Evolutionary conservation across 1,140 invertebrate species (phyloP).

Genomic region (Anoplolepis gracilipes): DNA sequence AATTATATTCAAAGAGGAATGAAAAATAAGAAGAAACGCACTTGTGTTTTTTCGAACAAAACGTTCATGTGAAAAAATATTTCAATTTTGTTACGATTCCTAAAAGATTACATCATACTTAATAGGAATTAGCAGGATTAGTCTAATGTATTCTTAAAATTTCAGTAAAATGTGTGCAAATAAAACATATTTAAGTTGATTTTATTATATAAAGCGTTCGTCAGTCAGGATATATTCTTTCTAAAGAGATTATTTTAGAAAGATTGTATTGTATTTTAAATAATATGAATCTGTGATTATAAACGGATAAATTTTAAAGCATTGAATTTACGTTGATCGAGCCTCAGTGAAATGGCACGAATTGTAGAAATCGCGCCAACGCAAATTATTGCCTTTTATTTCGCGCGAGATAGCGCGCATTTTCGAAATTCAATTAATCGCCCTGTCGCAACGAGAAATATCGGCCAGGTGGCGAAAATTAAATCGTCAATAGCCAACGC

Average conservation of each 20-base stretch:
- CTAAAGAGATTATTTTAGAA: neutral
- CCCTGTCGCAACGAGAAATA: constrained; percentile 18
- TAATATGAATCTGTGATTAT: neutral
- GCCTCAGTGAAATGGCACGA: neutral
- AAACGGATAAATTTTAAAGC: neutral
- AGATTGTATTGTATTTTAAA: neutral
- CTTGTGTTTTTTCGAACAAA: neutral
- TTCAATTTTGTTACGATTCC: neutral
- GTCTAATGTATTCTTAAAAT: too few relatives aligned
- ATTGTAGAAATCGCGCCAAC: neutral
- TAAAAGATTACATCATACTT: neutral
- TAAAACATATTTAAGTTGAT: neutral
- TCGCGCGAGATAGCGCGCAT: neutral
- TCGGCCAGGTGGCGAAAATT: constrained; percentile 43
- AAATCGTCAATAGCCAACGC: constrained; percentile 52
- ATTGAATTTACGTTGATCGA: constrained; percentile 3
- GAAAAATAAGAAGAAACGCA: neutral
- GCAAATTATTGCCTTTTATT: constrained; percentile 38
- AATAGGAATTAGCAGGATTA: neutral
- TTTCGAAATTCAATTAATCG: constrained; percentile 50
- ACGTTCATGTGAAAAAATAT: neutral
- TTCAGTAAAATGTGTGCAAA: neutral
- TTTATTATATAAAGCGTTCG: neutral
- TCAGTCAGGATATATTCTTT: neutral
- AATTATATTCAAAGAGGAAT: neutral